These are phyloP conservation scores for Zaprionus inermis DNA, from an alignment of 1,140 invertebrate species.

Conservation along the genomic window DNA sequence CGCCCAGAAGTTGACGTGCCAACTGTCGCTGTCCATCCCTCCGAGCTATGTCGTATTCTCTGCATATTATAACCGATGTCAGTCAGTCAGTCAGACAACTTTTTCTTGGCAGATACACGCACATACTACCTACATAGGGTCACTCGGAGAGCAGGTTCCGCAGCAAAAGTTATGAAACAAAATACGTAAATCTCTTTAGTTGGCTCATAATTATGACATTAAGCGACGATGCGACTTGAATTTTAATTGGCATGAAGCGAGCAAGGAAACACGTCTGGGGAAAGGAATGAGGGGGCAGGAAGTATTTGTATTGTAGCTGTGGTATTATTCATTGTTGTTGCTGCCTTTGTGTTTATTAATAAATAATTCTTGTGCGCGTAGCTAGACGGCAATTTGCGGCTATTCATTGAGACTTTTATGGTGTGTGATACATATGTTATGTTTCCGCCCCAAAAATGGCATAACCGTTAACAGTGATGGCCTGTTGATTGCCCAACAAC, in stretches of 20 bases:
- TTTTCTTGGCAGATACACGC: slow-evolving; percentile 50
- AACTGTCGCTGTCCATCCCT: slow-evolving; percentile 40
- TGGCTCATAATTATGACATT: slow-evolving; percentile 82
- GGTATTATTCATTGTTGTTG: slow-evolving; percentile 11
- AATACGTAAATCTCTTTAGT: slow-evolving; percentile 82
- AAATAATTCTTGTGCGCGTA: slow-evolving; percentile 63
- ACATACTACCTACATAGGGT: slow-evolving; percentile 27
- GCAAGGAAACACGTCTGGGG: neutral
- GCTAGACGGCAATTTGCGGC: slow-evolving; percentile 54
- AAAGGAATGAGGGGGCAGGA: too few relatives aligned
- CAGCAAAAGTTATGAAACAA: slow-evolving; percentile 73
- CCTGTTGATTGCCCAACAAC: slow-evolving; percentile 28
- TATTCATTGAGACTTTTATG: slow-evolving; percentile 65
- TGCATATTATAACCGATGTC: slow-evolving; percentile 68
- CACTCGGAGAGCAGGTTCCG: slow-evolving; percentile 25
- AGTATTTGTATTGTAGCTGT: slow-evolving; percentile 24
- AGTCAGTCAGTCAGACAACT: slow-evolving; percentile 28
- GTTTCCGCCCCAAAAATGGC: slow-evolving; percentile 23
- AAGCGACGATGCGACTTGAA: slow-evolving; percentile 77
- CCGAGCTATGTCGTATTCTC: slow-evolving; percentile 11
- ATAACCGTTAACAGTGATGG: slow-evolving; percentile 56
- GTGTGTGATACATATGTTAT: slow-evolving; percentile 57
- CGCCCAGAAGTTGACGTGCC: slow-evolving; percentile 63
- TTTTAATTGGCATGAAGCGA: slow-evolving; percentile 69
- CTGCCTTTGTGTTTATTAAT: slow-evolving; percentile 70